phyloP scores from a whole-genome alignment of 2,888 invertebrate genomes.

The Nephrotoma flavescens region DNA sequence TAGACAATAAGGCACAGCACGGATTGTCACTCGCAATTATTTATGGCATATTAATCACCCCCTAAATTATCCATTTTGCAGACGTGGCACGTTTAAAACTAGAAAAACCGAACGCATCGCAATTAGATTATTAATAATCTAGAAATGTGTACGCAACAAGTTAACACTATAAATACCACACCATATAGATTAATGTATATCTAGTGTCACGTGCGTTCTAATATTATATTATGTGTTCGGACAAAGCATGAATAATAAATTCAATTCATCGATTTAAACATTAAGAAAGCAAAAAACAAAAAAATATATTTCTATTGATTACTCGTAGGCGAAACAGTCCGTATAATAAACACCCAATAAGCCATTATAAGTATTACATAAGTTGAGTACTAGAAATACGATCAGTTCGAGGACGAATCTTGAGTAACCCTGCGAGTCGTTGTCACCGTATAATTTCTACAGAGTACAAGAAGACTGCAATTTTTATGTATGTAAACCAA shows the following conservation, averaged over 20 bases:
- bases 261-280: not conserved
- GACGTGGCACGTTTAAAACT: not conserved
- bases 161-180: not conserved
- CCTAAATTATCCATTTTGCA: not conserved
- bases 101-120: not conserved
- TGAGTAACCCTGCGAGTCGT: no score
- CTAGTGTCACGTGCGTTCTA: not conserved
- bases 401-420: no score
- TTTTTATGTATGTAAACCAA: not conserved
- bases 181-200: not conserved
- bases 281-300: not conserved
- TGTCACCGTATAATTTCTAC: not conserved
- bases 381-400: not conserved
- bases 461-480: not conserved
- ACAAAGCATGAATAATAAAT: not conserved
- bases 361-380: no score
- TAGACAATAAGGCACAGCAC: no score
- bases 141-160: not conserved
- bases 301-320: not conserved
- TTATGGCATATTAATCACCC: not conserved
- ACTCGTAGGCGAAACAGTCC: not conserved
- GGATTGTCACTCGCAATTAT: no score
- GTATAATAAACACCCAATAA: no score
- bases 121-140: not conserved
- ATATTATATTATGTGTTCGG: not conserved